Evolutionary conservation across 2,888 invertebrate species (phyloP).

Genomic region (Acanthacorydalis orientalis): DNA sequence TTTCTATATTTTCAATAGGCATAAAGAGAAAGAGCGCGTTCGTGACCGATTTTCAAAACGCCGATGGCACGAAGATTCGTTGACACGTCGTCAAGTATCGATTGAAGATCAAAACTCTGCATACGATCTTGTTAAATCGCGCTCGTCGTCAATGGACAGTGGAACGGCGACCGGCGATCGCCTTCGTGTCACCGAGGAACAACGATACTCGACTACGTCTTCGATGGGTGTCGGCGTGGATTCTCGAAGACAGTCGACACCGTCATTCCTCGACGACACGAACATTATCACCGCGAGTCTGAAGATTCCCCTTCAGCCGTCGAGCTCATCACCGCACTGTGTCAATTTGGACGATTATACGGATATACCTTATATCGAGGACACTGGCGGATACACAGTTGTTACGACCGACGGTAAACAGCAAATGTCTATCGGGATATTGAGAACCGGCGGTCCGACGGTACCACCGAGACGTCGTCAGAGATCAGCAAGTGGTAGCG

Average conservation of each 20-base stretch:
- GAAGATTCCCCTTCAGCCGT: slow-evolving; percentile 44
- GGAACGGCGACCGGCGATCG: slow-evolving; percentile 28
- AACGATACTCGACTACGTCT: slow-evolving; percentile 6
- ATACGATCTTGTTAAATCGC: slow-evolving; percentile 22
- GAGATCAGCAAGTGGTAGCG: slow-evolving; percentile 29
- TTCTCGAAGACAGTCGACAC: slow-evolving; percentile 40
- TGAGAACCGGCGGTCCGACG: slow-evolving; percentile 21
- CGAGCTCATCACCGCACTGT: slow-evolving; percentile 25
- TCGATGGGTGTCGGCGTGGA: slow-evolving; percentile 3
- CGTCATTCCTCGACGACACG: slow-evolving; percentile 31
- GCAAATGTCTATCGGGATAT: slow-evolving; percentile 23
- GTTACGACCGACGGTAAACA: slow-evolving; percentile 16
- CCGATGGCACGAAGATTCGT: slow-evolving; percentile 32
- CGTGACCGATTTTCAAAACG: slow-evolving; percentile 27
- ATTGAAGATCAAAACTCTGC: slow-evolving; percentile 22
- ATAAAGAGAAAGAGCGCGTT: slow-evolving; percentile 22
- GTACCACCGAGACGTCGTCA: slow-evolving; percentile 31
- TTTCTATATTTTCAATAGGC: slow-evolving; percentile 15
- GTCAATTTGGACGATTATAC: slow-evolving; percentile 36
- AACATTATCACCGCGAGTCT: slow-evolving; percentile 65
- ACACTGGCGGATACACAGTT: slow-evolving; percentile 23
- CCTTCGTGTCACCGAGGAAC: slow-evolving; percentile 15
- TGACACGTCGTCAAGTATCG: slow-evolving; percentile 17
- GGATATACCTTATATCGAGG: slow-evolving; percentile 55
- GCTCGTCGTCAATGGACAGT: slow-evolving; percentile 25